Percentiles rank a stretch among this genome's conserved stretches.
Evolutionary conservation across 2,888 invertebrate species (phyloP).

Genomic region (Galeruca laticollis): DNA sequence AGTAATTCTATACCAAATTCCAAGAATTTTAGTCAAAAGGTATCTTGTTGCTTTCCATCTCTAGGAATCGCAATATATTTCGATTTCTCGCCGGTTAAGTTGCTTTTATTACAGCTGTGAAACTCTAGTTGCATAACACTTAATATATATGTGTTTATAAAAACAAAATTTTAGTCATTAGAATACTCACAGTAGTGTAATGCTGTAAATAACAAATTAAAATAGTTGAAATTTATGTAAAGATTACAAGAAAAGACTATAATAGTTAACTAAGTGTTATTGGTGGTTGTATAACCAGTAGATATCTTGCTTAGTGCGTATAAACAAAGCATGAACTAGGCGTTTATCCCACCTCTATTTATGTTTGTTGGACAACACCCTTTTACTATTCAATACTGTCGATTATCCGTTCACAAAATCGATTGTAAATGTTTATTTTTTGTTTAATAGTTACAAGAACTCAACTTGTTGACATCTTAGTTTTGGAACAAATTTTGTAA

Average conservation of each 20-base stretch:
- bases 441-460: background rate
- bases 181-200: background rate
- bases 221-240: background rate
- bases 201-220: background rate
- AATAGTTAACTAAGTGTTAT: background rate
- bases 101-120: background rate
- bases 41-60: background rate
- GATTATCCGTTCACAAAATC: background rate
- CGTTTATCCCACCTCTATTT: slow-evolving; percentile 7
- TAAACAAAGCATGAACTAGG: background rate
- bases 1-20: too few relatives aligned
- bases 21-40: too few relatives aligned
- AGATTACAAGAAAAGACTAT: background rate
- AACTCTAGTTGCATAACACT: background rate
- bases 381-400: background rate
- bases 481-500: slow-evolving; percentile 19
- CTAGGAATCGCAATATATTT: background rate
- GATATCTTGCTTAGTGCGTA: background rate
- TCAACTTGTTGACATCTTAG: slow-evolving; percentile 26
- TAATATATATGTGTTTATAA: background rate
- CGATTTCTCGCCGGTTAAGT: background rate
- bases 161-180: background rate
- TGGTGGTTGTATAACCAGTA: background rate
- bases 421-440: slow-evolving; percentile 16
- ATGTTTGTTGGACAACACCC: slow-evolving; percentile 6